Conservation (phyloP, 1,140 invertebrate genomes). For the Musca domestica region DNA sequence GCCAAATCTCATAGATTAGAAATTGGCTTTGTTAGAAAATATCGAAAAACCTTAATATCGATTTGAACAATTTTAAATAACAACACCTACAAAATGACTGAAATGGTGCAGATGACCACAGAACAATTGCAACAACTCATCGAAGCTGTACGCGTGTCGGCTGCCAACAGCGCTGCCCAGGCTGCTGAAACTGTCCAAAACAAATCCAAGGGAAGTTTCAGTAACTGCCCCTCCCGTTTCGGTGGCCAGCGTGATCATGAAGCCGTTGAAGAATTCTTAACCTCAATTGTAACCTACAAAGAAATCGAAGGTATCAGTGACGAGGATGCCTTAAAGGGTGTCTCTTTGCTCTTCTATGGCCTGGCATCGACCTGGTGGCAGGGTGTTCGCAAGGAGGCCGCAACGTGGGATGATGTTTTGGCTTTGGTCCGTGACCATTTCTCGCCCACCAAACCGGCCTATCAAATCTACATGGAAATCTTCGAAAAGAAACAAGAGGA, state of each 20-base stretch:
- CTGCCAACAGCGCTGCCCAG: neutral
- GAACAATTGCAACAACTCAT: slow-evolving; percentile 25
- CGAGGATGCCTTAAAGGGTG: slow-evolving; percentile 43
- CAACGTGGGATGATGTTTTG: slow-evolving; percentile 42
- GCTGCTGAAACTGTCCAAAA: neutral
- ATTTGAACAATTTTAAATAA: neutral
- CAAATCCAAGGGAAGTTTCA: slow-evolving; percentile 47
- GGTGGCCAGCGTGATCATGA: slow-evolving; percentile 48
- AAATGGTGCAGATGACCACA: slow-evolving; percentile 13
- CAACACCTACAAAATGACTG: slow-evolving; percentile 10
- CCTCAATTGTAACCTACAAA: slow-evolving; percentile 44
- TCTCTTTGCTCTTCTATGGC: slow-evolving; percentile 39
- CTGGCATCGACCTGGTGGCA: slow-evolving; percentile 48
- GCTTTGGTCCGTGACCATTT: slow-evolving; percentile 43
- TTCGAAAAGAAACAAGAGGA: slow-evolving; percentile 38
- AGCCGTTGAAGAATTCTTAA: slow-evolving; percentile 50
- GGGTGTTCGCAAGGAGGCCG: slow-evolving; percentile 43
- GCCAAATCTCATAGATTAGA: slow-evolving; percentile 4
- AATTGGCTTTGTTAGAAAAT: neutral
- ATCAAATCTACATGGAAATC: slow-evolving; percentile 47
- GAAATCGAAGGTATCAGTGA: slow-evolving; percentile 49
- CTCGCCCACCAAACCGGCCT: slow-evolving; percentile 46
- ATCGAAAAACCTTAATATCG: neutral
- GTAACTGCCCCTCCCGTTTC: slow-evolving; percentile 41
- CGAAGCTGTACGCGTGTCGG: slow-evolving; percentile 11